Base-by-base conservation (phyloP, 2,888 invertebrate genomes). In the Anaspis maculata region DNA sequence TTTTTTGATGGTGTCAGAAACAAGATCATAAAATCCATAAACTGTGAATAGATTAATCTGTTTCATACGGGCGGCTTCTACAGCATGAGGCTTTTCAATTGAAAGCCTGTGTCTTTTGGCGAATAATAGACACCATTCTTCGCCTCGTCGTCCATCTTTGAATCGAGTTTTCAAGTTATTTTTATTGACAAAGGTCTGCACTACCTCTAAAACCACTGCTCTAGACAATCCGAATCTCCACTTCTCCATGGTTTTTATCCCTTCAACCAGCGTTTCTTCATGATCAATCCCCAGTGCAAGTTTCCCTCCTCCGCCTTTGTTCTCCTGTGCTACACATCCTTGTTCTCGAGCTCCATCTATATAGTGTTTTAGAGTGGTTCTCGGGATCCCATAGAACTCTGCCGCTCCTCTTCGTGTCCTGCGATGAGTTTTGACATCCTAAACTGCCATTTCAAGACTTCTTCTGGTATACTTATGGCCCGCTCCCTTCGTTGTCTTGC, bases 21-120 rank as follows among this genome's bases (percentile, higher is more conserved):
- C 13, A 3, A 26, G 12, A 6, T 26, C 26, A 26, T 13, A 26
- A 26, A 26, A 26, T 7, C 13, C 13, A 26, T 12, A 26, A 13
- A 26, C 12, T 13, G 13, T 12, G 6, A 26, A 26, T 12, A 14
- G 26, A 13, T 26, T 26, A 11, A 11, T 26, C 13, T 26, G 26
- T 14, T 13, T 13, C 13, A 26, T 26, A 13, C 26, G 11, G 5
- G 26, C 26, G 12, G 3, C 9, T 14, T 26, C 26, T 3, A 26
- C 13, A 5, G 26, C 12, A 6, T 26, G 26, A 6, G 26, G 26
- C n/a, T 26, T 26, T 26, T 26, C 13, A 3, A 26, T 13, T 5
- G 26, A 12, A 3, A 26, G n/a, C 3, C 13, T 26, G 13, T 26
- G 10, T 9, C 26, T 12, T 26, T 26, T 26, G 5, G 10, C 9